A percentile compares a stretch with the other conserved stretches of the same genome.
Evolutionary conservation across 2,113 vertebrate species (phyloP).

Genomic region (Rutilus rutilus): DNA sequence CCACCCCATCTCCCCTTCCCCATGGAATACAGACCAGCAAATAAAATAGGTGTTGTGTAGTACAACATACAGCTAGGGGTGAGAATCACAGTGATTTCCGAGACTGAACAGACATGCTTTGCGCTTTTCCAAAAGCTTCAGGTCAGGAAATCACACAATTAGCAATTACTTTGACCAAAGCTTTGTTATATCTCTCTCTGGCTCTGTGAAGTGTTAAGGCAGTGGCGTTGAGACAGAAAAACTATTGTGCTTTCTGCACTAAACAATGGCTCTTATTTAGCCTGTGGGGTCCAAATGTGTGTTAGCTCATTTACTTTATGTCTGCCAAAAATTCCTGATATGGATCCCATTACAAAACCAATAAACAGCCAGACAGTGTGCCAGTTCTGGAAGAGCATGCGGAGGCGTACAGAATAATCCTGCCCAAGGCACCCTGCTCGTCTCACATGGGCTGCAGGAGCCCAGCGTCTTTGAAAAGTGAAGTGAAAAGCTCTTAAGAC

Average conservation of each 20-base stretch:
- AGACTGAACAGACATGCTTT: not conserved
- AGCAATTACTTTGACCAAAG: conserved; percentile 22
- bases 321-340: conserved; percentile 64
- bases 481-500: not conserved
- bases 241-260: conserved; percentile 69
- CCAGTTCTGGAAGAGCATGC: conserved; percentile 34
- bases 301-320: conserved; percentile 68
- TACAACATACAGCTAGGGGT: not conserved
- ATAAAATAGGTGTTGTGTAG: conserved; percentile 16
- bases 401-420: conserved; percentile 17
- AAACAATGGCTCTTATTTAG: conserved; percentile 72
- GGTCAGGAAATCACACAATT: conserved; percentile 36
- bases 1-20: not conserved
- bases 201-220: conserved; percentile 61
- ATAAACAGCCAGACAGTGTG: conserved; percentile 51
- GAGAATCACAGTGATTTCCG: not conserved
- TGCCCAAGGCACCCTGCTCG: not conserved
- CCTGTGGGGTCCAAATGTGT: conserved; percentile 65
- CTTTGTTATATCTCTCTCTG: conserved; percentile 50
- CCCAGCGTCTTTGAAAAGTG: not conserved
- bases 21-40: not conserved
- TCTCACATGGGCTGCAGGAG: conserved; percentile 11
- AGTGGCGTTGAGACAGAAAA: conserved; percentile 69
- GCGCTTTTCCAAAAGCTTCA: not conserved
- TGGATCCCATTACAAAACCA: conserved; percentile 59